A percentile compares a stretch with the other conserved stretches of the same genome.
These are phyloP conservation scores for Hydractinia symbiolongicarpus DNA, from an alignment of 30 jellyfish, hydroid and myxozoan genomes.

Conservation along the genomic window DNA sequence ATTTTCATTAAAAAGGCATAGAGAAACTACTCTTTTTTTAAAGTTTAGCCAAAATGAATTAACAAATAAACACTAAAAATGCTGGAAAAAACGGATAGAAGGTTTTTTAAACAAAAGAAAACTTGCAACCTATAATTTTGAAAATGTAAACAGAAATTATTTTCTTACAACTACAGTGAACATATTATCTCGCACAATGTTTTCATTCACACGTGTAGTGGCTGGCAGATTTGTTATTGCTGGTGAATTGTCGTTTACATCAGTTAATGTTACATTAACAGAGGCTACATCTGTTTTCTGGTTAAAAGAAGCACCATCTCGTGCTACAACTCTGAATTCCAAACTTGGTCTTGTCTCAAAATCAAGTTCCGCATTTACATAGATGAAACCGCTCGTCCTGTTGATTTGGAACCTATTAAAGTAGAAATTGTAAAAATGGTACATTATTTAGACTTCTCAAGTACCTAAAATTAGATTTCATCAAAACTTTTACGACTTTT, in stretches of 20 bases:
- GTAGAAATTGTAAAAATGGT: not conserved
- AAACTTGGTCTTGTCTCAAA: not conserved
- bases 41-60: not conserved
- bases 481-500: too few species aligned
- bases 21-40: not conserved
- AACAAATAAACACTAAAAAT: not conserved
- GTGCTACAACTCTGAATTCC: not conserved
- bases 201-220: not conserved
- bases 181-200: not conserved
- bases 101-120: not conserved
- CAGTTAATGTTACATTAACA: not conserved
- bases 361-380: not conserved
- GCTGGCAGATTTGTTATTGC: constrained; percentile 1
- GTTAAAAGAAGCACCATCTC: not conserved
- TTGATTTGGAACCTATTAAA: not conserved
- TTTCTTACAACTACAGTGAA: not conserved
- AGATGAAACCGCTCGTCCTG: not conserved
- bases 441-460: too few species aligned
- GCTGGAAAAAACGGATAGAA: not conserved
- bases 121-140: not conserved
- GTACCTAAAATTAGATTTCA: too few species aligned
- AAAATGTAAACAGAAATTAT: too few species aligned
- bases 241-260: constrained; percentile 5
- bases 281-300: constrained; percentile 10
- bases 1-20: not conserved